Evolutionary conservation across 2,113 vertebrate species (phyloP).

Genomic region (Anarhynchus alexandrinus): DNA sequence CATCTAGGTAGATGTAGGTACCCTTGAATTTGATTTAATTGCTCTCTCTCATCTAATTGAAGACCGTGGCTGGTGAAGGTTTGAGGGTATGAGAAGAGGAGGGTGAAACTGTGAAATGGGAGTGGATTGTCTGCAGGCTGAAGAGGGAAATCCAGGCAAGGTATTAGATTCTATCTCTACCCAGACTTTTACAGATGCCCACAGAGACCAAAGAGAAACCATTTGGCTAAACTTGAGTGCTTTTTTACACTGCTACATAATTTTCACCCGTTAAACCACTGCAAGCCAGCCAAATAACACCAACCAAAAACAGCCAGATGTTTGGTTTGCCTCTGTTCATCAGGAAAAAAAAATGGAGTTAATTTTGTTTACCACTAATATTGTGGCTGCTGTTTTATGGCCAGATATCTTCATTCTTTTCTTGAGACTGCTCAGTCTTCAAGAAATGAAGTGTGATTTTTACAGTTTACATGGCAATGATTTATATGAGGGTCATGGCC

Average conservation of each 20-base stretch:
- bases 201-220: background rate
- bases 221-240: background rate
- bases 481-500: background rate
- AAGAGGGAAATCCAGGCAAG: background rate
- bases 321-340: background rate
- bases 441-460: conserved; percentile 41
- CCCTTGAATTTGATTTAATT: background rate
- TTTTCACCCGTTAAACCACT: background rate
- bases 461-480: background rate
- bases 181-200: background rate
- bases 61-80: background rate
- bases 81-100: background rate
- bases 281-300: background rate
- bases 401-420: background rate
- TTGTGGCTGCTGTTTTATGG: background rate
- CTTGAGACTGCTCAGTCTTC: background rate
- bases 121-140: background rate
- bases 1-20: background rate
- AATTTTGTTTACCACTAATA: background rate
- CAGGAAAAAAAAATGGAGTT: background rate
- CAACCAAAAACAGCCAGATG: background rate
- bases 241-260: background rate
- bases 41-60: background rate
- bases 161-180: background rate
- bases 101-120: background rate